phyloP scores from a whole-genome alignment of 2,113 vertebrate genomes.

The Corythaeola cristata region DNA sequence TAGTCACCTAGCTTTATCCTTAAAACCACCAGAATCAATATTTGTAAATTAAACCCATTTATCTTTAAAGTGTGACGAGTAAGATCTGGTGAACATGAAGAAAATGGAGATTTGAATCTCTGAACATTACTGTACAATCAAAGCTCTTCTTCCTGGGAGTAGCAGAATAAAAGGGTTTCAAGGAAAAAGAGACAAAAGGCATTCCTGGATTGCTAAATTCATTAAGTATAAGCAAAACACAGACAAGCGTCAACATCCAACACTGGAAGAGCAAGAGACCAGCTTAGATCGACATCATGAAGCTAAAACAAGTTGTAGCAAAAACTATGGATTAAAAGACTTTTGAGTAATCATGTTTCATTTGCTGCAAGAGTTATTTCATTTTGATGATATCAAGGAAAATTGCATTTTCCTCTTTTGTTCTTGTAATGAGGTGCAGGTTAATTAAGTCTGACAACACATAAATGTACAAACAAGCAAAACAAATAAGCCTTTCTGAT shows the following conservation, averaged over 20 bases:
- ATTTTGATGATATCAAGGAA: conserved; percentile 3
- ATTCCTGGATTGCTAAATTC: neutral
- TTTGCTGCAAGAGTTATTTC: neutral
- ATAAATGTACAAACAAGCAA: neutral
- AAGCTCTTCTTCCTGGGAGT: neutral
- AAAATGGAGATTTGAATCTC: neutral
- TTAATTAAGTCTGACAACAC: neutral
- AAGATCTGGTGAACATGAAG: neutral
- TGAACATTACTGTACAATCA: neutral
- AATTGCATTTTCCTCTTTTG: conserved; percentile 9
- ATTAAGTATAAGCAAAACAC: neutral
- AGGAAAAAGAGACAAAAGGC: neutral
- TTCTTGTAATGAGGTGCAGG: neutral
- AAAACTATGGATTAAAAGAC: neutral
- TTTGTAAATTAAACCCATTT: neutral
- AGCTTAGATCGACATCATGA: neutral
- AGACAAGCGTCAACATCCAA: neutral
- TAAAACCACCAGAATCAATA: neutral
- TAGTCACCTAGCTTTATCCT: neutral
- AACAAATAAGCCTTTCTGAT: neutral
- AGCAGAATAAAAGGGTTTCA: neutral
- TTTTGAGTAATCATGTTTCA: neutral
- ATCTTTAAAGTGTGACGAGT: neutral
- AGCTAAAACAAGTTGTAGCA: neutral
- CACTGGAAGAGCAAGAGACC: neutral